Percentiles rank a stretch among this genome's conserved stretches.
These are phyloP conservation scores for Arrhamphus sclerolepis DNA, from an alignment of 2,797 vertebrate genomes.

Conservation along the genomic window DNA sequence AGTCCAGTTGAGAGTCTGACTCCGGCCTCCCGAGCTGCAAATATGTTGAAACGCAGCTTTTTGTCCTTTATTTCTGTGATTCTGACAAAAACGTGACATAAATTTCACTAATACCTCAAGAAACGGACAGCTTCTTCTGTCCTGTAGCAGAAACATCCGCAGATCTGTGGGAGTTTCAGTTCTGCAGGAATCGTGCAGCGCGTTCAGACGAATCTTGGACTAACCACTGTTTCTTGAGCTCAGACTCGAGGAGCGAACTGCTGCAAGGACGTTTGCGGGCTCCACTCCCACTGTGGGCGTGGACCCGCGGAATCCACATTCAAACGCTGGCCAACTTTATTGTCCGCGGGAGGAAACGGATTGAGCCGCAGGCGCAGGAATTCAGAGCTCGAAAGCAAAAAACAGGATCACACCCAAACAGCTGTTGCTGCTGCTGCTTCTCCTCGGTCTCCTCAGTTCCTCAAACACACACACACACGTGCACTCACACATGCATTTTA, in stretches of 20 bases:
- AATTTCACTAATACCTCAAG: too few species aligned
- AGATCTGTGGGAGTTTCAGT: too few species aligned
- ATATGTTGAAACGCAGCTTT: too few species aligned
- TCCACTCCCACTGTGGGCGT: constrained; percentile 28
- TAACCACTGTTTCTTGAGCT: background rate
- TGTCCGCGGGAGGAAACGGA: constrained; percentile 25
- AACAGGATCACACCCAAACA: constrained; percentile 4
- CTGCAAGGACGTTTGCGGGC: constrained; percentile 12
- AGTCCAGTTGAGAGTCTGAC: too few species aligned
- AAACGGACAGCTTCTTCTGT: too few species aligned
- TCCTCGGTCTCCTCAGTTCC: too few species aligned
- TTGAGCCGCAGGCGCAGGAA: background rate
- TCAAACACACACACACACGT: constrained; percentile 15
- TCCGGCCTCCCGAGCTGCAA: too few species aligned
- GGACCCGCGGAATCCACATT: constrained; percentile 23
- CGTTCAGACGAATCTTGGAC: too few species aligned
- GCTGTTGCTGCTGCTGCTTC: background rate
- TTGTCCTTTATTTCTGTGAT: too few species aligned
- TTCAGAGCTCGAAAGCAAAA: constrained; percentile 1
- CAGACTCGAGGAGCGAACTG: background rate
- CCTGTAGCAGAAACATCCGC: too few species aligned
- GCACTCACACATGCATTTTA: constrained; percentile 1
- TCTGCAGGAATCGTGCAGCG: too few species aligned
- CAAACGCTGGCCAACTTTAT: constrained; percentile 35
- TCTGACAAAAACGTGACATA: too few species aligned